Evolutionary conservation across 2,113 vertebrate genomes (phyloP), one percentile per base, ranked within the genome.

Genomic region (Kobus ellipsiprymnus): DNA sequence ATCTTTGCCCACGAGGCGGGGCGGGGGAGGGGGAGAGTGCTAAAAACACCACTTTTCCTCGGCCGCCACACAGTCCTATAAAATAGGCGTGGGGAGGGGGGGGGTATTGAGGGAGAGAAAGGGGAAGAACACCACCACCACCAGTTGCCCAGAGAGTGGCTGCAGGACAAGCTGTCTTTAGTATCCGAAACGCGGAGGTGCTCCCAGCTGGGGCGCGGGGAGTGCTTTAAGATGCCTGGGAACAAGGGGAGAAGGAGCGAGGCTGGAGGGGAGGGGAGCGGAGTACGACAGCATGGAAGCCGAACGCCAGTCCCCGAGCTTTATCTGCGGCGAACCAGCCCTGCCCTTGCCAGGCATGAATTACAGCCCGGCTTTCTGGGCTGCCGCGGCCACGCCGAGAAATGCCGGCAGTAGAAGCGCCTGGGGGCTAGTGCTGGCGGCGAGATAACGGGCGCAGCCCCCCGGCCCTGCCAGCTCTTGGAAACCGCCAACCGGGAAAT

Each of bases 281-380:
- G 17, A 71, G 71, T 1, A 57, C 19, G 40, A 16, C 5, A 5
- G 71, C 25, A 2, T 23, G 71, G 50, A 7, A 46, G 94, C 83
- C 1, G 62, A 74, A 86, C 13, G 82, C 60, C 82, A 30, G 87
- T 15, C 50, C 67, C 30, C 0, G 82, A 40, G 97, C 95, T 92
- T 97, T 98, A 96, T 97, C 98, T 97, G 78, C 91, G 0, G 36
- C 88, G 44, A 89, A 86, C 97, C 98, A 91, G 84, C 93, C 91
- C 81, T 96, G 84, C 90, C 88, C 96, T 92, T 97, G 96, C 94
- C 97, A 97, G 96, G 67, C 67, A 67, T 90, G 98, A 98, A 91
- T 97, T 96, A 97, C 97, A 90, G 96, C 90, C 97, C 2, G 93
- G 97, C 82, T 71, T 46, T 33, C 87, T 87, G 19, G 46, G 96